Evolutionary conservation across 1,140 invertebrate genomes (phyloP), one percentile per base, ranked within the genome.

Genomic region (Idris sp.): DNA sequence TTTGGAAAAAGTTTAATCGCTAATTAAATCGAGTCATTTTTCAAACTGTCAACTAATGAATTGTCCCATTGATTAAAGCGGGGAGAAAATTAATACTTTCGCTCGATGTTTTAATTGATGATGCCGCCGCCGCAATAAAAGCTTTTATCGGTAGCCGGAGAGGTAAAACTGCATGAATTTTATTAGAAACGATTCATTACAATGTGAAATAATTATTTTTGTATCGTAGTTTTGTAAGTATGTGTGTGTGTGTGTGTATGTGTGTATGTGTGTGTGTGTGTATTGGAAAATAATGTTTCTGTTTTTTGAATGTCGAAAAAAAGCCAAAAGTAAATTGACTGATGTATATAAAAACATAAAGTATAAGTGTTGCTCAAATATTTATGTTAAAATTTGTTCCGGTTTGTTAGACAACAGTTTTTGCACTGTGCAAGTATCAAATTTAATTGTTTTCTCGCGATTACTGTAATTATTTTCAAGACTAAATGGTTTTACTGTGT

Each of bases 321-420:
- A 69, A 41, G 43, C 68, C 67, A 71, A 71, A 61, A 56, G 38
- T 54, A 13, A 62, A n/a, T 56, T 30, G 65, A 76, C 73, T 71
- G 65, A 76, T 76, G 73, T 76, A 71, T 9, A 76, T 76, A 76
- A 25, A 58, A 25, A 15, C 1, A 56, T n/a, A 15, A 40, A 64
- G 25, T 54, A 7, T 61, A 59, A 56, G 36, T 28, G 31, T 69
- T 69, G 58, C 59, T 64, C 59, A 69, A 69, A 65, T 75, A 75
- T 75, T 75, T 75, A 71, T 76, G 54, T 40, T 61, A 67, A 31
- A 51, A 43, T 8, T 61, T 69, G 2, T n/a, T n/a, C n/a, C 10
- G 4, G 18, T 58, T 49, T 28, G 31, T 35, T 51, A 19, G 8
- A 36, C 7, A 26, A 26, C 18, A 1, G 22, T 25, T 25, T 40